Base-by-base conservation (phyloP, 2,113 vertebrate species). In the Hypanus sabinus region DNA sequence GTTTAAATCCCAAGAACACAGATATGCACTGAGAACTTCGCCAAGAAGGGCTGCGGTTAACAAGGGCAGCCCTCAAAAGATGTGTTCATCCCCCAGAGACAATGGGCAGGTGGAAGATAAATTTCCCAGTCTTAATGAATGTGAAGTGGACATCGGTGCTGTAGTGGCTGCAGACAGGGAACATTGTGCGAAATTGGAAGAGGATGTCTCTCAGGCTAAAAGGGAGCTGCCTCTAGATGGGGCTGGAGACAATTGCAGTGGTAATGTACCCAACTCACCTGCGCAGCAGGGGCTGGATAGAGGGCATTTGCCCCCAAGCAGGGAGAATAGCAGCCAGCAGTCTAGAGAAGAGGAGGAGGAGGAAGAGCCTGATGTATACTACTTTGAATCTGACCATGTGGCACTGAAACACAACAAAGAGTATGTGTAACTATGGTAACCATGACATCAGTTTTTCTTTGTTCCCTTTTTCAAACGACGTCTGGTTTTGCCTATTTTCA, bases 371-470 rank as follows among this genome's bases (percentile, higher is more conserved):
- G 99, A 99, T 95, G 99, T 99, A 95, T 99, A 99, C 98, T 99
- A 98, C 97, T 99, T 99, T 97, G 99, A 99, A 97, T 99, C 99
- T 88, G 99, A 99, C 97, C 99, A 99, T 97, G 97, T 99, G 98
- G 98, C 99, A 96, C 97, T 99, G 96, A 99, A 99, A 99, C 99
- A 99, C 97, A 99, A 99, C 98, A 99, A 99, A 99, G 99, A 99
- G 99, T 99, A 99, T 97, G 99, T 99, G 97, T 96, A 96, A 97
- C 96, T 96, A 97, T 97, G 97, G 97, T 97, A 97, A 97, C 97
- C 96, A 96, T 97, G 96, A 96, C 96, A 96, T 97, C 97, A 97
- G 97, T 96, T 97, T 96, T 65, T 90, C 71, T 33, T 97, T 96
- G 96, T 96, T 97, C 96, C 95, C 94, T 95, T 96, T 96, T 85